Evolutionary conservation across 2,888 invertebrate species (phyloP), one percentile per base, ranked within the genome.

Genomic region (Stratiomys singularior): DNA sequence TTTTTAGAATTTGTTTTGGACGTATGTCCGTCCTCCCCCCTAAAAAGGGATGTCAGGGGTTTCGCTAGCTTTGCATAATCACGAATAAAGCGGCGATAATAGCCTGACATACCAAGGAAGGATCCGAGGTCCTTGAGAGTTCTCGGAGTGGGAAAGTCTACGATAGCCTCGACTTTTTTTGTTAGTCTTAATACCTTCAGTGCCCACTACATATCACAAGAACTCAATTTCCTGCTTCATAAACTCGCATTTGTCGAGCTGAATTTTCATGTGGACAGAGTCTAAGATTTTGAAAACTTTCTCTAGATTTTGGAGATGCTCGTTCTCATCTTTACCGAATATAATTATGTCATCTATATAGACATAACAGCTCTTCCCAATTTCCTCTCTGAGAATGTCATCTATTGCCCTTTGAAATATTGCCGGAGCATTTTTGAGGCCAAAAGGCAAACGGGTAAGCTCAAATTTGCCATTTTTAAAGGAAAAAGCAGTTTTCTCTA

Each of bases 201-300:
- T 74, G 15, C 37, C 21, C 21, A 74, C 60, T 23, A 74, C 28
- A 60, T 64, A 72, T 25, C 25, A 47, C 56, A 72, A 72, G 21
- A 72, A 72, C 25, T 72, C 52, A 15, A 72, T 37, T 60, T 74
- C 37, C 11, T 74, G 13, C 21, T 56, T 1, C 18, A 74, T n/a
- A 30, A 74, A 74, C 44, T 74, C 37, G 74, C 74, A 76, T 44
- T 76, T 63, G 28, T 63, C 63, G 23, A 76, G 63, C 56, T 76
- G 69, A 47, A 69, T 69, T 23, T 21, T 64, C 64, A 64, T 27
- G 15, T 64, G 11, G 11, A 1, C 64, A 28, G 27, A 11, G n/a
- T 64, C 64, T 15, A 60, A 30, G 64, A 64, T 64, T 28, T n/a
- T 28, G n/a, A 64, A 30, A n/a, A 28, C 5, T 64, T 28, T 64